Evolutionary conservation across 1,140 invertebrate species (phyloP).

Genomic region (Colletes latitarsis): DNA sequence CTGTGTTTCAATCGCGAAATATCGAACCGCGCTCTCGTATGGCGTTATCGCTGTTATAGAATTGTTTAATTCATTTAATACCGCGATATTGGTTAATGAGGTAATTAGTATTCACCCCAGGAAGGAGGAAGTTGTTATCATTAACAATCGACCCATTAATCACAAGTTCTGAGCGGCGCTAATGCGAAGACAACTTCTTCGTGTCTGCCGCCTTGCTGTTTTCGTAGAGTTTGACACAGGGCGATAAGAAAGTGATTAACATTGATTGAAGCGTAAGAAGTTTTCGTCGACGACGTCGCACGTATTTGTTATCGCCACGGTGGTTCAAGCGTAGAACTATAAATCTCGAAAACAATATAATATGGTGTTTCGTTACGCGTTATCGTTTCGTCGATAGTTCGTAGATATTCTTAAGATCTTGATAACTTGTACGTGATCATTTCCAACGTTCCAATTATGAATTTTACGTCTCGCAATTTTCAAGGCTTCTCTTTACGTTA

Average conservation of each 20-base stretch:
- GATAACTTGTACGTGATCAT: no score
- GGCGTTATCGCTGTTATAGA: no score
- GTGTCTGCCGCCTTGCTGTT: background rate
- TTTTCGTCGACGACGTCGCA: background rate
- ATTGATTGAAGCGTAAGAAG: constrained; percentile 25
- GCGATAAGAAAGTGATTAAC: constrained; percentile 51
- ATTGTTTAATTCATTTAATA: background rate
- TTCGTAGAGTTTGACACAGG: background rate
- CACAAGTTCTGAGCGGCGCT: background rate
- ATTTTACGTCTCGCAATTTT: background rate
- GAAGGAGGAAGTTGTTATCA: background rate
- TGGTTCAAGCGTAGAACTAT: background rate
- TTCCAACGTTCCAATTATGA: background rate
- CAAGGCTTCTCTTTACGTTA: no score
- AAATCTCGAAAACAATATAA: constrained; percentile 30
- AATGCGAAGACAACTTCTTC: background rate
- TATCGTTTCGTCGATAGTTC: no score
- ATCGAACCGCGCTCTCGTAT: no score
- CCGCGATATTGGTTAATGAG: constrained; percentile 2
- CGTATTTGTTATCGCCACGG: constrained; percentile 37
- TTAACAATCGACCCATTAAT: constrained; percentile 5
- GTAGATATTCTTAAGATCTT: no score
- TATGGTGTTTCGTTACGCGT: no score
- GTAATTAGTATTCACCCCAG: background rate
- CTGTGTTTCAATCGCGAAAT: no score